Evolutionary conservation across 1,140 invertebrate species (phyloP).

Genomic region (Babylonia areolata): DNA sequence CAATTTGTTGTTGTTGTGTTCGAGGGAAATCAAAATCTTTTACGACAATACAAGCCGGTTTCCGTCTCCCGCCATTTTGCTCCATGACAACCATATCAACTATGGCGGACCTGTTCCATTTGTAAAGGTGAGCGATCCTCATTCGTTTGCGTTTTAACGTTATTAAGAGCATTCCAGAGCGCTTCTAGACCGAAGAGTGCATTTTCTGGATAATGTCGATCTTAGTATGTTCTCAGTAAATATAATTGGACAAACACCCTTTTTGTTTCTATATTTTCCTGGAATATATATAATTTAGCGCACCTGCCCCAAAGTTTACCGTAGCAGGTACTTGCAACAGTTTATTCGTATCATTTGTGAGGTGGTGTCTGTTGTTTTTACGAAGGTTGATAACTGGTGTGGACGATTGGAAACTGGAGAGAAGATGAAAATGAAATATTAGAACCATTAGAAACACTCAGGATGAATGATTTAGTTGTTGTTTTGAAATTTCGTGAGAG

Average conservation of each 20-base stretch:
- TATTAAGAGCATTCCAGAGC: not conserved
- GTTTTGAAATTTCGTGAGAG: too few relatives aligned
- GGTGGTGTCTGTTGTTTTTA: too few relatives aligned
- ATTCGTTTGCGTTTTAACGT: not conserved
- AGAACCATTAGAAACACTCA: too few relatives aligned
- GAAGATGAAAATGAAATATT: too few relatives aligned
- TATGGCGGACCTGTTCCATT: slow-evolving; percentile 6
- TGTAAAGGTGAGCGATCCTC: not conserved
- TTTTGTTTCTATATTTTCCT: not conserved
- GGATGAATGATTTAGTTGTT: too few relatives aligned
- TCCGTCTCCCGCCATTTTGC: slow-evolving; percentile 58
- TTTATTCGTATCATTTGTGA: too few relatives aligned
- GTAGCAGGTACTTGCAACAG: too few relatives aligned
- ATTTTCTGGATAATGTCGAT: not conserved
- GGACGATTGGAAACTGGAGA: too few relatives aligned
- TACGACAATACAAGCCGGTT: not conserved
- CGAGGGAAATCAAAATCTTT: not conserved
- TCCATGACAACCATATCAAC: slow-evolving; percentile 61
- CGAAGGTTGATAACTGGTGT: too few relatives aligned
- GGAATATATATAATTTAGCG: not conserved
- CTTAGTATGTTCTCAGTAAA: not conserved
- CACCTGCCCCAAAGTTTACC: too few relatives aligned
- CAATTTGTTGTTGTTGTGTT: not conserved
- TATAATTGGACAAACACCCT: not conserved
- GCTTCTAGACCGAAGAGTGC: not conserved